Base-by-base conservation (phyloP, 1,140 invertebrate genomes). In the Trissolcus basalis region DNA sequence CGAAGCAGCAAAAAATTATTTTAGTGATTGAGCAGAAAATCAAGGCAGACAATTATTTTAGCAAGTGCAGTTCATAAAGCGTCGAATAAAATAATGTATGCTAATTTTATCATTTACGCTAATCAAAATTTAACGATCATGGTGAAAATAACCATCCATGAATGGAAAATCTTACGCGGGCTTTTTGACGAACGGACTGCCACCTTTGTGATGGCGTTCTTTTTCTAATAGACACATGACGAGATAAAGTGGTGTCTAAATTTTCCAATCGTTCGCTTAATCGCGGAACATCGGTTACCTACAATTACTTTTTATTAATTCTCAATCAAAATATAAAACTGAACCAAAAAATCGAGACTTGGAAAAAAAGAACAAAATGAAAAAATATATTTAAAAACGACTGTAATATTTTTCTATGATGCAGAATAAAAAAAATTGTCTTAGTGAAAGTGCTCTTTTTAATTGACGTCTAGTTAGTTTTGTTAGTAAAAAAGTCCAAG, bases 131-230 rank as follows among this genome's bases (percentile, higher is more conserved):
- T 36, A 58, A 47, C 19, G 14, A 13, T 15, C 19, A 77, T 16
- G 11, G 5, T 8, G 5, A 13, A 10, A 19, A 12, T 41, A 51
- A 12, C 10, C 50, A 39, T 16, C 19, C 19, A 27, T 45, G 3
- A 12, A 13, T 13, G 1, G 13, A 15, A 49, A 54, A 82, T 80
- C 87, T 88, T 88, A 88, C 87, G 65, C 85, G 87, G 81, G 87
- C 87, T 80, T 88, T 89, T 51, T 85, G 83, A 12, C 87, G 80
- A 48, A 86, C 86, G 14, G 87, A 88, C 73, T 88, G 87, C 87
- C 87, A 89, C 68, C 86, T 84, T 60, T 89, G 86, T 13, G 87
- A 88, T 9, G 87, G 86, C 69, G 86, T 88, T 50, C 86, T 84
- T 39, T 84, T 85, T 60, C 86, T 82, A 32, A 87, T 74, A 16